Conservation (phyloP, 2,113 vertebrate species). For the Macheiramphus alcinus region DNA sequence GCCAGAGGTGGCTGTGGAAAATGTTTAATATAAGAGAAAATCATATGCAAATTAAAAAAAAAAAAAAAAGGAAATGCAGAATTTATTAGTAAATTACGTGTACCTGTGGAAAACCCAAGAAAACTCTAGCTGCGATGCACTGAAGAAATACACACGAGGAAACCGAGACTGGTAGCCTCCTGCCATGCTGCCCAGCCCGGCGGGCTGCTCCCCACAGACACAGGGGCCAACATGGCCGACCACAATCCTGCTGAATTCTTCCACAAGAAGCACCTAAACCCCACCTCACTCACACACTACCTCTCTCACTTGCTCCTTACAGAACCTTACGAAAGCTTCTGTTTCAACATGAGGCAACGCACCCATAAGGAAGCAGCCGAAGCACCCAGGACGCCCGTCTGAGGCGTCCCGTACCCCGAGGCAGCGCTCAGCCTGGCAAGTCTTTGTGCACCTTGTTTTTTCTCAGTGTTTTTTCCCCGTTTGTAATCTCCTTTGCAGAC, state of each 20-base stretch:
- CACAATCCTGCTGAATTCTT: background rate
- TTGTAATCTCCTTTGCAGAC: too few species aligned
- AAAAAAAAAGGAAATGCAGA: background rate
- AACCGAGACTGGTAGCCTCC: accelerated
- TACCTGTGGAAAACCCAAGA: background rate
- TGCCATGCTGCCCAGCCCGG: background rate
- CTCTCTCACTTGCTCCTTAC: background rate
- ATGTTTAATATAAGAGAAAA: background rate
- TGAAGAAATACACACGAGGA: background rate
- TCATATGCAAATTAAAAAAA: background rate
- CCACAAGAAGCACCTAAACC: background rate
- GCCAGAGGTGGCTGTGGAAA: background rate
- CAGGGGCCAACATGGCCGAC: accelerated
- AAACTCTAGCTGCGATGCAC: background rate
- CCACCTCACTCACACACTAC: accelerated
- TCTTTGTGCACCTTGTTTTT: background rate
- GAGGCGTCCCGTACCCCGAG: accelerated
- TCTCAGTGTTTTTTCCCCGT: background rate
- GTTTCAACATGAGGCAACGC: accelerated
- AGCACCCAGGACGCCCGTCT: accelerated
- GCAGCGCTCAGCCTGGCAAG: background rate
- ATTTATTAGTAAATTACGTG: background rate
- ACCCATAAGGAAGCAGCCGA: accelerated
- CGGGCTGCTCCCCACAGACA: background rate
- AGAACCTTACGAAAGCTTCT: accelerated